Evolutionary conservation across 2,888 invertebrate species (phyloP).

Genomic region (Thecocarcelia acutangulata): DNA sequence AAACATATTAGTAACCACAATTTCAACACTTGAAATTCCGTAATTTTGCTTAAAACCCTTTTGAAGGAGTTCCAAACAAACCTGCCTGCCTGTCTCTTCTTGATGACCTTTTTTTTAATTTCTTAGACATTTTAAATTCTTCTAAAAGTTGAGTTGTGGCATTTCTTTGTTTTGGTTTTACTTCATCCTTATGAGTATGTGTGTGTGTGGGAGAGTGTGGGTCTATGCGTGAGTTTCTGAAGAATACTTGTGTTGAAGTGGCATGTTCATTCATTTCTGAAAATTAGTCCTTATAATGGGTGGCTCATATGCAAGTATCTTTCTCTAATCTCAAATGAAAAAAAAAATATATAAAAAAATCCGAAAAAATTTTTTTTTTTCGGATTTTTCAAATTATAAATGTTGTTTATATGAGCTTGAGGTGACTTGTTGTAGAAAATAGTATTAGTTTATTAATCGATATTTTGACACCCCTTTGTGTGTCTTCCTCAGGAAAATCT

Average conservation of each 20-base stretch:
- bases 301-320: too few species aligned
- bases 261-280: conserved; percentile 48
- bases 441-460: too few species aligned
- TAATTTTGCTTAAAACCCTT: conserved; percentile 22
- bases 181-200: neutral
- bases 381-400: too few species aligned
- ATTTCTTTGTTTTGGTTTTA: neutral
- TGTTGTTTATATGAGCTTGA: too few species aligned
- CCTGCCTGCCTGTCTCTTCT: neutral
- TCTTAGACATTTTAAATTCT: conserved; percentile 20
- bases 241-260: conserved; percentile 47
- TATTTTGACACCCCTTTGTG: too few species aligned
- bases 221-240: conserved; percentile 5
- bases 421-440: too few species aligned
- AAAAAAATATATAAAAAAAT: too few species aligned
- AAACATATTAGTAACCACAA: conserved; percentile 29
- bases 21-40: conserved; percentile 37
- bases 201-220: neutral
- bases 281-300: conserved; percentile 44
- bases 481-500: too few species aligned
- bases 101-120: conserved; percentile 15
- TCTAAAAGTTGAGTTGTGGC: conserved; percentile 18
- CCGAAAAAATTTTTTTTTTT: too few species aligned
- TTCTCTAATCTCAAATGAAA: too few species aligned
- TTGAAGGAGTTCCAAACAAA: neutral